Evolutionary conservation across 1,140 invertebrate genomes (phyloP), one percentile per base, ranked within the genome.

Genomic region (Adelges cooleyi): DNA sequence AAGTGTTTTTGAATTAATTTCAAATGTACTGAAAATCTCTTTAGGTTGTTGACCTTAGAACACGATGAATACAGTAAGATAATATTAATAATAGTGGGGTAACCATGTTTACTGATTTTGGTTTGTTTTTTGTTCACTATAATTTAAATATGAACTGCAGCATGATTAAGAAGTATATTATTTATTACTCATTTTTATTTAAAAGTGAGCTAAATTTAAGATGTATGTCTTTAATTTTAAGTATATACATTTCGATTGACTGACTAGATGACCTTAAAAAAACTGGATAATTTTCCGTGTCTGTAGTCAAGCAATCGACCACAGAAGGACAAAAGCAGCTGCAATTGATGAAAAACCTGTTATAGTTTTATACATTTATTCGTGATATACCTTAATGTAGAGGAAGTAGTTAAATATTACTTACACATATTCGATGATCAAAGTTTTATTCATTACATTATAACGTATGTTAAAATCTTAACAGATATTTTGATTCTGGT

Each of bases 171-270:
- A 52, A 51, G 42, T 29, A 40, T 36, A n/a, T n/a, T n/a, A 23
- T 17, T 10, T 65, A 27, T 46, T 38, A 6, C 17, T 23, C 17
- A 23, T 48, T 18, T 48, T 0, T 25, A 18, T 42, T 13, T 48
- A 10, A 25, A 18, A 48, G 17, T 36, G 29, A 65, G 18, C 50
- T 50, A n/a, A n/a, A n/a, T n/a, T n/a, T n/a, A n/a, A n/a, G n/a
- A n/a, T n/a, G 36, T 66, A 42, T 36, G 25, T 67, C 38, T 51
- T 25, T 25, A 36, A 17, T n/a, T n/a, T n/a, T n/a, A n/a, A n/a
- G n/a, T n/a, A n/a, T n/a, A n/a, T n/a, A n/a, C n/a, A n/a, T n/a
- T 66, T 22, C 42, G 15, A 25, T 44, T 23, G 27, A 25, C 22
- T 11, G 18, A 23, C 42, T 20, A 15, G 23, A n/a, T 23, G 29